These are phyloP conservation scores for Nannobrachium achirus DNA, from an alignment of 2,113 vertebrate species.

Conservation along the genomic window DNA sequence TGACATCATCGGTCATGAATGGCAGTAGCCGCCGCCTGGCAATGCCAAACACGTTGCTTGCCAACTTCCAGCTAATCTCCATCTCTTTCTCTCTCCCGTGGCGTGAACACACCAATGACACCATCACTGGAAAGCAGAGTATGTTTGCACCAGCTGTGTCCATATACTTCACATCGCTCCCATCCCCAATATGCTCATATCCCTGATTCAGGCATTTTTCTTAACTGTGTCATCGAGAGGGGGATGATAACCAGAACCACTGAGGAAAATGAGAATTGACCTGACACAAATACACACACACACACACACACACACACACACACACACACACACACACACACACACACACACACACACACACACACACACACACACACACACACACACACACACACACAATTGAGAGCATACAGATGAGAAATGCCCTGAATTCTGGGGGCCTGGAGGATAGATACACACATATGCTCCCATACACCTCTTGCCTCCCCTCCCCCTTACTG, in stretches of 20 bases:
- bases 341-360: conserved; percentile 32
- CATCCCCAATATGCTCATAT: conserved; percentile 28
- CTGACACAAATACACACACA: conserved; percentile 1
- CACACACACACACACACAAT: conserved; percentile 4
- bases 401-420: conserved; percentile 6
- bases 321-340: conserved; percentile 13
- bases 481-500: conserved; percentile 21
- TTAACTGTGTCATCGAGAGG: conserved; percentile 48
- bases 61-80: too few species aligned
- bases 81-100: too few species aligned
- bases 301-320: conserved; percentile 15
- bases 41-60: too few species aligned
- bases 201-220: conserved; percentile 52
- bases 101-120: background rate
- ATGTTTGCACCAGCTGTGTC: conserved; percentile 67
- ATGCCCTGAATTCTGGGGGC: conserved; percentile 39
- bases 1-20: too few species aligned
- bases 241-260: background rate
- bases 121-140: conserved; percentile 22
- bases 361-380: conserved; percentile 38
- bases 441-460: background rate
- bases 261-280: background rate
- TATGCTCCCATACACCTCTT: background rate
- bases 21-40: too few species aligned
- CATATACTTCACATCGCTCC: conserved; percentile 14